A percentile compares a stretch with the other conserved stretches of the same genome.
Evolutionary conservation across 2,113 vertebrate genomes (phyloP).

Genomic region (Empidonax alnorum): DNA sequence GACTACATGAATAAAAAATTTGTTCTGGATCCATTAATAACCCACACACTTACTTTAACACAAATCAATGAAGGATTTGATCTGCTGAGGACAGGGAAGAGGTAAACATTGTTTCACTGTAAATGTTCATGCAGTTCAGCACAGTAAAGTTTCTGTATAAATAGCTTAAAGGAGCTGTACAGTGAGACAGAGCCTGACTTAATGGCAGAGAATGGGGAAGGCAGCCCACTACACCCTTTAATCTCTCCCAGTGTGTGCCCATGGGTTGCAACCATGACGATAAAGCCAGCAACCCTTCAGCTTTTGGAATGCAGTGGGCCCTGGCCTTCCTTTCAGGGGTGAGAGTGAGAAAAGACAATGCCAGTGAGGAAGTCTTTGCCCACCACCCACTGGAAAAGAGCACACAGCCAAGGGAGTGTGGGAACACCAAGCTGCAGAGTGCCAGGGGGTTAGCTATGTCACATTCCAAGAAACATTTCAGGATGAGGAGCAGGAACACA

Average conservation of each 20-base stretch:
- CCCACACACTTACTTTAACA: slow-evolving; percentile 82
- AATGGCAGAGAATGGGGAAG: neutral
- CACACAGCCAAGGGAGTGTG: neutral
- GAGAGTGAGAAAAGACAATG: neutral
- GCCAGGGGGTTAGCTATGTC: neutral
- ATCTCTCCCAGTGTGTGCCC: neutral
- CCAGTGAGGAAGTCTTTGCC: neutral
- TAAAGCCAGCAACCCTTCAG: neutral
- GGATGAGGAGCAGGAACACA: neutral
- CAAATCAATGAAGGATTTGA: slow-evolving; percentile 88
- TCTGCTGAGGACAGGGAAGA: slow-evolving; percentile 79
- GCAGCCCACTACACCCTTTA: neutral
- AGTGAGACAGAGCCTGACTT: neutral
- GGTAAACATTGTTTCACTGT: slow-evolving; percentile 17
- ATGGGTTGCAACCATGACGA: neutral
- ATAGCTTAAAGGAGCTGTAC: neutral
- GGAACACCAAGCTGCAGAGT: neutral
- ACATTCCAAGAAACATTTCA: neutral
- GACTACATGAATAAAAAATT: slow-evolving; percentile 88
- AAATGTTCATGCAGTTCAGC: neutral
- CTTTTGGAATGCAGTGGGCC: neutral
- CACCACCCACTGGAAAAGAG: neutral
- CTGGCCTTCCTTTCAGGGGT: neutral
- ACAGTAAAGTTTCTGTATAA: neutral
- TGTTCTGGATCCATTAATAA: slow-evolving; percentile 89